Evolutionary conservation across 1,140 invertebrate species (phyloP), one percentile per base, ranked within the genome.

Genomic region (Drosophila sturtevanti): DNA sequence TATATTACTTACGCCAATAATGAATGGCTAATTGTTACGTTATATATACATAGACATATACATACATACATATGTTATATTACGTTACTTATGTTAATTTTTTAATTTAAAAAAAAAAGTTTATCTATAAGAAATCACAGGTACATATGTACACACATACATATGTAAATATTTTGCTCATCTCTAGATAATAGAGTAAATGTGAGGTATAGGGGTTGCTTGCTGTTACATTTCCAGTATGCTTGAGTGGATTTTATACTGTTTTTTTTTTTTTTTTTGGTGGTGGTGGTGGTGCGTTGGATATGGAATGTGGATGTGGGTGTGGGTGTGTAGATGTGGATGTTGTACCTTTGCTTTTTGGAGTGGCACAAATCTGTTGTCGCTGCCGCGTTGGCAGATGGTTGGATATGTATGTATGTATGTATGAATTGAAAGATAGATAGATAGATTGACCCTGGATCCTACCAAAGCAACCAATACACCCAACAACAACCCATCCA

Each of bases 351-450:
- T 68, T 72, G 73, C 60, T 65, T 74, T 77, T 72, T 77, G 67
- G 68, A 79, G 68, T 77, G 77, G 77, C 77, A 77, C 81, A 85
- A 85, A 85, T 85, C 77, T 85, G 77, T 77, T 77, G 81, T 77
- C 72, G 56, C 54, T 4, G 14, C 16, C 6, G 27, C 27, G 27
- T 31, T 31, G 16, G n/a, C 12, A 18, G 16, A 38, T 4, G 56
- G 35, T 35, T 63, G 62, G 56, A 56, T 59, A 31, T 31, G 7
- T 24, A 24, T 4, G 4, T 24, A 24, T 24, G 4, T 24, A 24
- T 24, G 4, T 31, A 31, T 31, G 27, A 31, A 31, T 31, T 4
- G 27, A 24, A n/a, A n/a, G n/a, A n/a, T n/a, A n/a, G n/a, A n/a
- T n/a, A n/a, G n/a, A 31, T 31, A 31, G 27, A 31, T 31, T 31